Conservation (phyloP, 2,113 vertebrate species). For the Tricholaema leucomelas region DNA sequence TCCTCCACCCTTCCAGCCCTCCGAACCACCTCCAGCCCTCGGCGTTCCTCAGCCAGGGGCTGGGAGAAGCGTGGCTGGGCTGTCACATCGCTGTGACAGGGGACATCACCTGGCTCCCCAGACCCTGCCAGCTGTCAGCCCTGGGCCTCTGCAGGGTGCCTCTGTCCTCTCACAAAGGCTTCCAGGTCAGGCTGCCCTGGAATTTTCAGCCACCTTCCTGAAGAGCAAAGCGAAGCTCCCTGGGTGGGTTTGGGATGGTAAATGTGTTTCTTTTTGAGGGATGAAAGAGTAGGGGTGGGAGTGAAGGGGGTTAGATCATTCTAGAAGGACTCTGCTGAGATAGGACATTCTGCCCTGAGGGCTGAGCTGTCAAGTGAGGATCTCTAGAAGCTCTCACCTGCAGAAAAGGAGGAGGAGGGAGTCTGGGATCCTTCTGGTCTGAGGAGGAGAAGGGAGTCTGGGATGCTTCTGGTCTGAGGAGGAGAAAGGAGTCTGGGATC, state of each 20-base stretch:
- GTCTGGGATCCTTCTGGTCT: no score
- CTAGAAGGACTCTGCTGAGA: no score
- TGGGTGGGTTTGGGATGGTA: not conserved
- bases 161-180: no score
- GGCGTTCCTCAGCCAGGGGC: not conserved
- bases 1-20: accelerated
- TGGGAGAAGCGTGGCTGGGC: not conserved
- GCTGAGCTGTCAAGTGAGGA: not conserved
- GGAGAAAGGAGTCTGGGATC: not conserved
- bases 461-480: not conserved
- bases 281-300: no score
- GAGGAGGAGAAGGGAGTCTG: not conserved
- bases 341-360: accelerated
- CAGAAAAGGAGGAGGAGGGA: no score
- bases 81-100: not conserved
- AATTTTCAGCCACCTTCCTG: not conserved
- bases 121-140: no score
- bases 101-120: not conserved
- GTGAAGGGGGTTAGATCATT: no score
- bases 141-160: no score
- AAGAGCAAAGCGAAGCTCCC: not conserved
- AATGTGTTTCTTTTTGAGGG: not conserved
- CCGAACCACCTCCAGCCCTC: not conserved
- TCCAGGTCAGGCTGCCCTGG: not conserved
- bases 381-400: not conserved